These are phyloP conservation scores for Leptonema lineaticorne DNA, from an alignment of 1,140 invertebrate species.

Conservation along the genomic window DNA sequence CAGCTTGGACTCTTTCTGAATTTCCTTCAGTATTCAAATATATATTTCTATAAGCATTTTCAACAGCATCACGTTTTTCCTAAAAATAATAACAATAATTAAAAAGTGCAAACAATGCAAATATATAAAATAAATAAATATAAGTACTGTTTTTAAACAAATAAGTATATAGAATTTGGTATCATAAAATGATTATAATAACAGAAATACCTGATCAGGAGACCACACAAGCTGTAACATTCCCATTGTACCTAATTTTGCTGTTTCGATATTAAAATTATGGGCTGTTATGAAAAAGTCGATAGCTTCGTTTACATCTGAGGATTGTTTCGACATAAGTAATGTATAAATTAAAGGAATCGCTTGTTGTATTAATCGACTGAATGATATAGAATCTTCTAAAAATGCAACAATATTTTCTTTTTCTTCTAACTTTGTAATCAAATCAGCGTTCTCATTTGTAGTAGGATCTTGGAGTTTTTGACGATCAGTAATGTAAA, in stretches of 20 bases:
- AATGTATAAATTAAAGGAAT: slow-evolving; percentile 71
- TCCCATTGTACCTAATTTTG: slow-evolving; percentile 68
- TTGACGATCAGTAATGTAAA: slow-evolving; percentile 49
- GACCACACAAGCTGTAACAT: slow-evolving; percentile 79
- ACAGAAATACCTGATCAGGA: slow-evolving; percentile 56
- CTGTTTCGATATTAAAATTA: slow-evolving; percentile 73
- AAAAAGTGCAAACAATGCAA: not conserved
- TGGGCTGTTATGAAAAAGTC: slow-evolving; percentile 80
- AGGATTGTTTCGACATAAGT: slow-evolving; percentile 70
- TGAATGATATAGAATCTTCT: slow-evolving; percentile 67
- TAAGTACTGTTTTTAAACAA: not conserved
- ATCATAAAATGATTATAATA: slow-evolving; percentile 56
- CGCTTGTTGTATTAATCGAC: slow-evolving; percentile 65
- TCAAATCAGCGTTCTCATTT: slow-evolving; percentile 20
- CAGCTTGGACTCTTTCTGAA: slow-evolving; percentile 49
- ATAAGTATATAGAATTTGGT: not conserved
- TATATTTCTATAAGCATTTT: slow-evolving; percentile 58
- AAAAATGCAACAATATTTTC: slow-evolving; percentile 59
- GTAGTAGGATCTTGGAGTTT: slow-evolving; percentile 46
- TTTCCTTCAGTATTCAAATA: slow-evolving; percentile 51
- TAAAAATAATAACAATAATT: slow-evolving; percentile 37
- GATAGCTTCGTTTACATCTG: slow-evolving; percentile 82
- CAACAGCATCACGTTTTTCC: slow-evolving; percentile 60
- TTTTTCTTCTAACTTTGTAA: slow-evolving; percentile 48
- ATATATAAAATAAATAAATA: not conserved